Evolutionary conservation across 2,113 vertebrate species (phyloP).

Genomic region (Gracilinanus agilis): DNA sequence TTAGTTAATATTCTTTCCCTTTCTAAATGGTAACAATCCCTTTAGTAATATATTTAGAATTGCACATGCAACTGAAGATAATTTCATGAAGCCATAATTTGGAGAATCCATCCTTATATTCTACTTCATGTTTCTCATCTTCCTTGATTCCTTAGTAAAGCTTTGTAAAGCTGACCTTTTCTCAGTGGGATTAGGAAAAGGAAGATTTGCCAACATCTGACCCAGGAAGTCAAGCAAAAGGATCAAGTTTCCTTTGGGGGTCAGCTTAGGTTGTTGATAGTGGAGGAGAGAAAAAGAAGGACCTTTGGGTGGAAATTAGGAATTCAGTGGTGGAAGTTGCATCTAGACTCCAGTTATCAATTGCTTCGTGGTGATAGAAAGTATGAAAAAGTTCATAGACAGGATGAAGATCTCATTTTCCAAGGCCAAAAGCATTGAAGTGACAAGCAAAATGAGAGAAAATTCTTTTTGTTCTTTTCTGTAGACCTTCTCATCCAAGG

Average conservation of each 20-base stretch:
- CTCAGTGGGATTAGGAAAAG: neutral
- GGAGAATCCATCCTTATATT: neutral
- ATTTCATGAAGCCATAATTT: neutral
- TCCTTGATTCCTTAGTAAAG: neutral
- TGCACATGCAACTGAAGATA: neutral
- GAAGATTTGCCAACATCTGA: neutral
- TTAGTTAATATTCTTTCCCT: neutral
- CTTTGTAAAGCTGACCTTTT: neutral
- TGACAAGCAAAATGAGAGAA: slow-evolving; percentile 33
- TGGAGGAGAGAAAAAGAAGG: neutral
- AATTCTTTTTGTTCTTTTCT: slow-evolving; percentile 23
- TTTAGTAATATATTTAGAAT: neutral
- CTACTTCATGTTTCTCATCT: neutral
- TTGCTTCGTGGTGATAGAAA: slow-evolving; percentile 18
- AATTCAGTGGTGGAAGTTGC: neutral
- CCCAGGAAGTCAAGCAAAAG: neutral
- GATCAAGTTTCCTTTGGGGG: neutral
- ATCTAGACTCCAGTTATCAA: neutral
- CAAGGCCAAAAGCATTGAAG: slow-evolving; percentile 14
- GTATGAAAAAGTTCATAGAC: slow-evolving; percentile 45
- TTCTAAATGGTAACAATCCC: neutral
- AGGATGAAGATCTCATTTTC: slow-evolving; percentile 37
- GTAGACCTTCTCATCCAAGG: slow-evolving; percentile 40
- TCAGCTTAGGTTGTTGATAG: neutral
- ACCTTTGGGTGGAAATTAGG: neutral